Conservation (phyloP, 2,888 invertebrate species). For the Danaus chrysippus region DNA sequence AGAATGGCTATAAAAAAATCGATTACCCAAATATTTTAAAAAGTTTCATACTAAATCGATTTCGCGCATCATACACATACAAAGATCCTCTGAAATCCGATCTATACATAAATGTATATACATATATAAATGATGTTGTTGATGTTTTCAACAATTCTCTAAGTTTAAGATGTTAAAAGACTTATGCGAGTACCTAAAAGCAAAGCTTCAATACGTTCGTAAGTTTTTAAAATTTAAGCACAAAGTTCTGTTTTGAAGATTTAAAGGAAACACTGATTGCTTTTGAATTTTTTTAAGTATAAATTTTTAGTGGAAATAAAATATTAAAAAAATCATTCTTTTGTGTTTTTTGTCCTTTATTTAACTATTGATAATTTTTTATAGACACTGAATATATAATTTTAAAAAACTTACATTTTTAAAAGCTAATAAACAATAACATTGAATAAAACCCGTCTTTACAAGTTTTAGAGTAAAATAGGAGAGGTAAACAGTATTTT, state of each 20-base stretch:
- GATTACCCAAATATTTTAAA: slow-evolving; percentile 1
- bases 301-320: not conserved
- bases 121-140: not conserved
- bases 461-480: too few relatives aligned
- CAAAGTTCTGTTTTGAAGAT: not conserved
- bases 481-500: too few relatives aligned
- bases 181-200: slow-evolving; percentile 4
- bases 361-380: too few relatives aligned
- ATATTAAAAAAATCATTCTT: not conserved
- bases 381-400: too few relatives aligned
- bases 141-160: not conserved
- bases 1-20: slow-evolving; percentile 1
- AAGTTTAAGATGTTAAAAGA: not conserved
- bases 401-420: too few relatives aligned
- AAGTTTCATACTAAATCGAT: not conserved
- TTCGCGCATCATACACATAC: too few relatives aligned
- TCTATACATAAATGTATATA: too few relatives aligned
- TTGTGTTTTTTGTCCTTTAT: not conserved
- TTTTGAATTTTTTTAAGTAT: not conserved
- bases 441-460: too few relatives aligned
- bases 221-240: slow-evolving; percentile 3
- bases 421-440: too few relatives aligned
- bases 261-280: not conserved
- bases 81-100: too few relatives aligned
- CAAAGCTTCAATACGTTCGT: slow-evolving; percentile 3